These are phyloP conservation scores for Temnothorax ravouxi DNA, from an alignment of 2,888 invertebrate species.

Conservation along the genomic window DNA sequence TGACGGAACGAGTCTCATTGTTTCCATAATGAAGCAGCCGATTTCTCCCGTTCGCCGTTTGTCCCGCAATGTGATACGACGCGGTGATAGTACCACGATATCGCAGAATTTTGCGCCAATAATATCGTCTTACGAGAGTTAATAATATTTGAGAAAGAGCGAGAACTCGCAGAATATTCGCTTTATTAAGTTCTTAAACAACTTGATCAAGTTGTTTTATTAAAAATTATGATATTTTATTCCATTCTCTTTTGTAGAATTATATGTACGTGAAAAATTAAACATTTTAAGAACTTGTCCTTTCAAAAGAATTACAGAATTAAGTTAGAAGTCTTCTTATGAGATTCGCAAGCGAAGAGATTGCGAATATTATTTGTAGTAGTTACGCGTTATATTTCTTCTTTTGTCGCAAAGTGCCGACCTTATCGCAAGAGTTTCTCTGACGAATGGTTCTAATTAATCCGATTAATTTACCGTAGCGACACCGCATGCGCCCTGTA, in stretches of 20 bases:
- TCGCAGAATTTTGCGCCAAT: not conserved
- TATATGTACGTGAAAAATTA: not conserved
- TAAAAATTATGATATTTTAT: too few species aligned
- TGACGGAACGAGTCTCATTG: constrained; percentile 39
- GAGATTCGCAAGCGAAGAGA: not conserved
- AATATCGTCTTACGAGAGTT: not conserved
- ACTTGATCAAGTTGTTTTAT: not conserved
- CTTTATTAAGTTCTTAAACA: not conserved
- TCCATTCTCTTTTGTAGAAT: not conserved
- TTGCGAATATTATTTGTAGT: not conserved
- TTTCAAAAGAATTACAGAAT: not conserved
- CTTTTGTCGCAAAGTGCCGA: constrained; percentile 12
- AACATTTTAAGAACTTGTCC: not conserved
- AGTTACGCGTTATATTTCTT: not conserved
- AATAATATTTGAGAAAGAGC: not conserved
- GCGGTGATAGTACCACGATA: not conserved
- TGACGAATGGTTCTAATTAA: constrained; percentile 45
- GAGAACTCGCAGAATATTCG: not conserved
- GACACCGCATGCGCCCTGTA: constrained; percentile 8
- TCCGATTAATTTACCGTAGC: constrained; percentile 50
- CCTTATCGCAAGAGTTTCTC: constrained; percentile 15
- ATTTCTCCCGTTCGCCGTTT: constrained; percentile 33
- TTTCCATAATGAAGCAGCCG: constrained; percentile 40
- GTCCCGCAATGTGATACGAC: not conserved
- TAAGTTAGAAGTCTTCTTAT: not conserved